These are phyloP conservation scores for Musca domestica DNA, from an alignment of 1,140 invertebrate species.

Conservation along the genomic window DNA sequence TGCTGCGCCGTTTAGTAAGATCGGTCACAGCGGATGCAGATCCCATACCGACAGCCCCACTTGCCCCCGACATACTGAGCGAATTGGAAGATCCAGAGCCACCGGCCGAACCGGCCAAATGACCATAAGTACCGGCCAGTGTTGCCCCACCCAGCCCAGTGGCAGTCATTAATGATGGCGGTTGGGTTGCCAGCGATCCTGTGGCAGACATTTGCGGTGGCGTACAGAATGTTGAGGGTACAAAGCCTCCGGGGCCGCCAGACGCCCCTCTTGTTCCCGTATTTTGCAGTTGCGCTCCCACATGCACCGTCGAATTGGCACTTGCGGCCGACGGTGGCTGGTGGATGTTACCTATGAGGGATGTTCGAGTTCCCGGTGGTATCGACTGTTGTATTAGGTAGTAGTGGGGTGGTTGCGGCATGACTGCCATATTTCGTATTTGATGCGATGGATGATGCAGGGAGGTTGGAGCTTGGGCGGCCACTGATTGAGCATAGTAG, in stretches of 20 bases:
- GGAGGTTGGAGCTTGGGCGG: background rate
- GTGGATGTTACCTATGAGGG: background rate
- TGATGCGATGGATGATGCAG: conserved; percentile 11
- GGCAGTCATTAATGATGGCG: conserved; percentile 2
- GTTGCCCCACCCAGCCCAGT: background rate
- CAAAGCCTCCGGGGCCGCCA: conserved; percentile 15
- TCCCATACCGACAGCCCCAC: background rate
- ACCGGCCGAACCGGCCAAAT: background rate
- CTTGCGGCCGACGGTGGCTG: background rate
- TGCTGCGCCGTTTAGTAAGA: conserved; percentile 30
- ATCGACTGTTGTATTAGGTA: conserved; percentile 6
- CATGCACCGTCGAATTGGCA: conserved; percentile 8
- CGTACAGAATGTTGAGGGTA: conserved; percentile 14
- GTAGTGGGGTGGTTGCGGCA: conserved; percentile 1
- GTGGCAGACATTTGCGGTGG: conserved; percentile 22
- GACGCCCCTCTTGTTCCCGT: conserved; percentile 1
- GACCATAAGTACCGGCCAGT: conserved; percentile 17
- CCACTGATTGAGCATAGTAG: conserved; percentile 5
- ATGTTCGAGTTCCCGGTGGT: background rate
- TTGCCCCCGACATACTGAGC: background rate
- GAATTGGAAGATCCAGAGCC: conserved; percentile 6
- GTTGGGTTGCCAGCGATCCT: background rate
- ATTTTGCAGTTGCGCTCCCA: conserved; percentile 13
- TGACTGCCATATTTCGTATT: background rate
- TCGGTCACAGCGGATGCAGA: background rate